Evolutionary conservation across 2,888 invertebrate species (phyloP), one percentile per base, ranked within the genome.

Genomic region (Rutpela maculata): DNA sequence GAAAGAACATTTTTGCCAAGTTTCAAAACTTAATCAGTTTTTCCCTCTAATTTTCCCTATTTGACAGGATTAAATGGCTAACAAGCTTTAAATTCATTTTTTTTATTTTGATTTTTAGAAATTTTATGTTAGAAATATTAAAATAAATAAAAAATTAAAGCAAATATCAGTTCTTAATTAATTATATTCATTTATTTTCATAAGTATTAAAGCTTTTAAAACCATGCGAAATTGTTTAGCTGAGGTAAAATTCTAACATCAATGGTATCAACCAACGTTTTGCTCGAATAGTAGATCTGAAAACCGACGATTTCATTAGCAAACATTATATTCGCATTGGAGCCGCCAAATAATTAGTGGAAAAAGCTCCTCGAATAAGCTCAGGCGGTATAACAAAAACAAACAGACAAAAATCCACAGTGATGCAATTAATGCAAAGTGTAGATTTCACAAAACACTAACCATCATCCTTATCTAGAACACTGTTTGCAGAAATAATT

Each of bases 331-430:
- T 62, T 72, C 70, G 18, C 31, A n/a, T 26, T 26, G 57, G 15
- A 31, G n/a, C 31, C 38, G 50, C 57, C 65, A 60, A 67, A 76
- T 59, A 72, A 66, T 71, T 57, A 59, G 22, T 15, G 43, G 65
- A 35, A 71, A 71, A 66, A 31, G 19, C 19, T 38, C 63, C 3
- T 7, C 22, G 18, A 60, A 66, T 31, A 17, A 60, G 55, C 26
- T n/a, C 31, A 50, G 31, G 50, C 22, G 55, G 62, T 65, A 76
- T 72, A 72, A 66, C 31, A 26, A 35, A 31, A 59, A 69, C 15
- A 66, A 63, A 74, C 31, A 76, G 17, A 72, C 35, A 59, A 66
- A 76, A 72, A 72, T 67, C 68, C 74, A 59, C 55, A 76, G 38
- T 35, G 50, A 55, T 18, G 66, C 55, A 71, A 76, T 71, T 67